Base-by-base conservation (phyloP, 2,113 vertebrate species). In the Sprattus sprattus region DNA sequence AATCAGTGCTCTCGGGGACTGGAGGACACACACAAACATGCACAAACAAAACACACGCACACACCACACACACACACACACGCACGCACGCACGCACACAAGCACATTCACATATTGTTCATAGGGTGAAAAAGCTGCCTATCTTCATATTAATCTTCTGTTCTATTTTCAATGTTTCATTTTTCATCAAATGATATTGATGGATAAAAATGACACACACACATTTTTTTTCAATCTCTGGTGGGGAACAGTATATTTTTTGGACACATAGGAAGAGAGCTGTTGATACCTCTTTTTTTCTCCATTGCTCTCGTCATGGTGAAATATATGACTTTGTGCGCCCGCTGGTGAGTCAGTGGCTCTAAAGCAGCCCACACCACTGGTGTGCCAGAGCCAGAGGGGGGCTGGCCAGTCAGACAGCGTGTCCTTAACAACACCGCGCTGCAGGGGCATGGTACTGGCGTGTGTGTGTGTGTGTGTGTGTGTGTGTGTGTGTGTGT, bases 1-100 rank as follows among this genome's bases (percentile, higher is more conserved):
- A 82, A 8, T 85, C 82, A 52, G 44, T 46, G n/a, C 83, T 54
- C 45, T 86, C 3, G 45, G 7, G 75, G 81, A 85, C 82, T 82
- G 45, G 81, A 83, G 52, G 22, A 44, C 49, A 67, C 22, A 67
- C 25, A 67, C n/a, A 67, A 2, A 28, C 60, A 67, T 2, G 6
- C 60, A 67, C 60, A 25, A 22, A 67, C 60, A 28, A 67, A 1
- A n/a, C 54, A 60, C 54, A n/a, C 54, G 0, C 16, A 60, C 11
- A 60, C 60, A 25, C 60, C 60, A 67, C 60, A 28, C 60, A 67
- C 16, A n/a, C 54, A 60, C 54, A n/a, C 54, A 15, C 16, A 60
- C 11, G 22, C 60, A 25, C 22, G 8, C 22, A 67, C n/a, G 1
- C n/a, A 25, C n/a, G 2, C 5, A 25, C 22, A 67, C 60, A 25